Percentiles rank a stretch among this genome's conserved stretches.
These are phyloP conservation scores for Tetrao urogallus DNA, from an alignment of 2,113 vertebrate species.

Conservation along the genomic window DNA sequence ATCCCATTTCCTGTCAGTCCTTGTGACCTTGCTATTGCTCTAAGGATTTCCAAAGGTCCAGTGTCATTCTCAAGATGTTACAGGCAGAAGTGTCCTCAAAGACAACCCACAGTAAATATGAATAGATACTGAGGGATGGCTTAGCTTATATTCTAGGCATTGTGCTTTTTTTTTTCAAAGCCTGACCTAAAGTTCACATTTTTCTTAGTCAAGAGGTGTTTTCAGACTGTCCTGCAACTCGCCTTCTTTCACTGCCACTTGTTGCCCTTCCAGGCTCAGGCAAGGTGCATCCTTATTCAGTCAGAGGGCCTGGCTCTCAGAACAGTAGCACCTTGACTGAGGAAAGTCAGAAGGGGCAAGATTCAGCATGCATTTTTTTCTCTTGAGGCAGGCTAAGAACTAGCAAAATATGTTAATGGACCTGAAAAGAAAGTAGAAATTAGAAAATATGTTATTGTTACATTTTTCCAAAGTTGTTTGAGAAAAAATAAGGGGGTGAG, in stretches of 20 bases:
- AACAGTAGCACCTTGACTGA: background rate
- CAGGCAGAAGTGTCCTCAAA: background rate
- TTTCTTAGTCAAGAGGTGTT: background rate
- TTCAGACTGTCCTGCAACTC: background rate
- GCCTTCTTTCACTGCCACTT: background rate
- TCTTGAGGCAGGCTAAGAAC: background rate
- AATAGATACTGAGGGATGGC: background rate
- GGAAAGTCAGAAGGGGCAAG: background rate
- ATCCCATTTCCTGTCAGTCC: background rate
- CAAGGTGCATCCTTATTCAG: background rate
- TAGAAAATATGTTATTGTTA: background rate
- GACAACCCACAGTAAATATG: background rate
- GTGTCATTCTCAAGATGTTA: background rate
- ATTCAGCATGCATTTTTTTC: background rate
- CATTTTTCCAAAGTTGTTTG: background rate
- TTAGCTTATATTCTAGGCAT: background rate
- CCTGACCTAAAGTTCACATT: background rate
- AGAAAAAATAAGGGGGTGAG: background rate
- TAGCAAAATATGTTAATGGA: background rate
- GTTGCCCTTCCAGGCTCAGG: background rate
- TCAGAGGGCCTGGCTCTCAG: background rate
- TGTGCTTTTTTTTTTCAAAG: background rate
- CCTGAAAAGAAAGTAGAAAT: background rate
- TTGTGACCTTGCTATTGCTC: background rate
- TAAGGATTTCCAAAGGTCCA: background rate